Conservation (phyloP, 2,888 invertebrate species). For the Noctua janthe region DNA sequence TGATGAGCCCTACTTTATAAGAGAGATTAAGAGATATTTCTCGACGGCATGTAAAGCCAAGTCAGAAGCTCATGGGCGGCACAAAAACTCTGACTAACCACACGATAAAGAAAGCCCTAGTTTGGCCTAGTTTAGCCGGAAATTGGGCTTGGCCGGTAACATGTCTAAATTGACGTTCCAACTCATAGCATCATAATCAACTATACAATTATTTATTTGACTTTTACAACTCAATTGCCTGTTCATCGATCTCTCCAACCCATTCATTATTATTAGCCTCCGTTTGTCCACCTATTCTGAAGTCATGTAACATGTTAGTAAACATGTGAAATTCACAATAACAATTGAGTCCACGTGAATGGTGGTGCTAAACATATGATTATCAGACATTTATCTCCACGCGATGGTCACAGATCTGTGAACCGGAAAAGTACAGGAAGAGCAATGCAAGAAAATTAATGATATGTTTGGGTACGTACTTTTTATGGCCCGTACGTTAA, state of each 20-base stretch:
- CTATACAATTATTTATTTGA: background rate
- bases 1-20: too few species aligned
- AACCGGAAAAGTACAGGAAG: constrained; percentile 61
- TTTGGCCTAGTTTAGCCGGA: background rate
- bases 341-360: constrained; percentile 41
- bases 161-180: background rate
- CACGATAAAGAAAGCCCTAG: too few species aligned
- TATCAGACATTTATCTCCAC: constrained; percentile 46
- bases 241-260: background rate
- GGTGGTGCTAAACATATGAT: constrained; percentile 39
- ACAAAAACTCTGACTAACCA: too few species aligned
- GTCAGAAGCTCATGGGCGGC: too few species aligned
- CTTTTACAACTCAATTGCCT: background rate
- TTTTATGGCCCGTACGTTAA: constrained; percentile 17
- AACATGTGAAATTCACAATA: constrained; percentile 33
- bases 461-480: constrained; percentile 10
- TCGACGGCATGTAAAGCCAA: too few species aligned
- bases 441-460: constrained; percentile 41
- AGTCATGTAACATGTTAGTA: background rate
- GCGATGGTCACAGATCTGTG: constrained; percentile 64
- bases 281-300: background rate
- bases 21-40: too few species aligned
- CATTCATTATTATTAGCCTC: background rate
- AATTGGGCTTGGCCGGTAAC: background rate
- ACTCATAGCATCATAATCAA: background rate